Percentiles rank a stretch among this genome's conserved stretches.
These are phyloP conservation scores for Cydia amplana DNA, from an alignment of 1,140 invertebrate species.

Conservation along the genomic window DNA sequence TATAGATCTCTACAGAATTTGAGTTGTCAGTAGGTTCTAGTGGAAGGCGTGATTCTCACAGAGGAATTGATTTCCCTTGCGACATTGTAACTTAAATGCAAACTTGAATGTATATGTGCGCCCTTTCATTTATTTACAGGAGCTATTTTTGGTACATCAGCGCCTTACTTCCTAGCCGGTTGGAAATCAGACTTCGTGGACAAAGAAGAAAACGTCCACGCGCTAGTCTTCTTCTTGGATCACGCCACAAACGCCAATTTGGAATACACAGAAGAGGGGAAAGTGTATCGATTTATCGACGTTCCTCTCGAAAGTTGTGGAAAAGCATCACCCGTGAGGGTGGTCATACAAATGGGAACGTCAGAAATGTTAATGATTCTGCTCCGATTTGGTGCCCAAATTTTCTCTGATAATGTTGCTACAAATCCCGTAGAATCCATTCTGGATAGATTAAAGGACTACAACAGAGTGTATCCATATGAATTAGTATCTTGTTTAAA, in stretches of 20 bases:
- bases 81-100: too few relatives aligned
- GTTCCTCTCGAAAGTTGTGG: constrained; percentile 89
- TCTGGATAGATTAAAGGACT: constrained; percentile 83
- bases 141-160: constrained; percentile 87
- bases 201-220: constrained; percentile 87
- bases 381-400: constrained; percentile 84
- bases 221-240: constrained; percentile 87
- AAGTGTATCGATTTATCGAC: constrained; percentile 84
- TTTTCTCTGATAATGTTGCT: constrained; percentile 74
- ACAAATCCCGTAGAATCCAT: constrained; percentile 80
- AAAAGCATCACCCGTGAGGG: constrained; percentile 82
- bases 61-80: too few relatives aligned
- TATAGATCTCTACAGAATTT: too few relatives aligned
- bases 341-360: constrained; percentile 85
- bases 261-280: constrained; percentile 76
- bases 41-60: too few relatives aligned
- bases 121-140: constrained; percentile 61
- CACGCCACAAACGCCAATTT: constrained; percentile 83
- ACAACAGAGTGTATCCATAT: constrained; percentile 82
- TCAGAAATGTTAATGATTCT: constrained; percentile 87
- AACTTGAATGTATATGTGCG: too few relatives aligned
- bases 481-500: constrained; percentile 84
- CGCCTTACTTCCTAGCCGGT: constrained; percentile 88
- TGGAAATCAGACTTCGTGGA: constrained; percentile 91
- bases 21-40: too few relatives aligned